These are phyloP conservation scores for Sisyra nigra DNA, from an alignment of 2,888 invertebrate species.

Conservation along the genomic window DNA sequence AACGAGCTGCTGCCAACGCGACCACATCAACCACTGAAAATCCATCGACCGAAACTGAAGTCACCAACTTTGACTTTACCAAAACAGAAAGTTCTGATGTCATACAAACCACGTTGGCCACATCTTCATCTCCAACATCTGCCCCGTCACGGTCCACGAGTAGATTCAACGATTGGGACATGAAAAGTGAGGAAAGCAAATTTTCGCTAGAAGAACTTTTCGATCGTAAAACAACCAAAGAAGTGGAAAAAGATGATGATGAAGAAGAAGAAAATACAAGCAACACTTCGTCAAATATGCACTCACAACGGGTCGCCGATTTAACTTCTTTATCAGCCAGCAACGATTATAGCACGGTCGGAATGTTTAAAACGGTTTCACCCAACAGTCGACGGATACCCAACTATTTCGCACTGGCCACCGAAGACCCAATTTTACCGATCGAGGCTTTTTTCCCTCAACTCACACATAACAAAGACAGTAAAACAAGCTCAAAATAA, in stretches of 20 bases:
- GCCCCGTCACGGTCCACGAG: not conserved
- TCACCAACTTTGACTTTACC: slow-evolving; percentile 13
- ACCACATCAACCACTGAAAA: slow-evolving; percentile 1
- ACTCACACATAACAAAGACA: slow-evolving; percentile 41
- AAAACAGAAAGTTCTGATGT: slow-evolving; percentile 9
- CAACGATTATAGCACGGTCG: slow-evolving; percentile 53
- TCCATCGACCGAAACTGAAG: slow-evolving; percentile 4
- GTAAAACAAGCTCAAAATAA: slow-evolving; percentile 3
- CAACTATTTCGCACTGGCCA: slow-evolving; percentile 55
- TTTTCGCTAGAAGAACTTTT: slow-evolving; percentile 9
- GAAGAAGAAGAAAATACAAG: slow-evolving; percentile 18
- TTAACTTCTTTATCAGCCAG: slow-evolving; percentile 50
- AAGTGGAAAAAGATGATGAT: slow-evolving; percentile 20
- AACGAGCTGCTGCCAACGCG: slow-evolving; percentile 14
- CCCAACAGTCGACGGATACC: slow-evolving; percentile 44
- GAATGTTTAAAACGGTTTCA: slow-evolving; percentile 51
- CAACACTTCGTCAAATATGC: slow-evolving; percentile 29
- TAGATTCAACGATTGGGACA: not conserved
- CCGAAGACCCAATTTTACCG: slow-evolving; percentile 64
- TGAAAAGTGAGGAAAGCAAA: slow-evolving; percentile 11
- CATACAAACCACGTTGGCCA: slow-evolving; percentile 7
- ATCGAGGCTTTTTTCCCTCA: slow-evolving; percentile 70
- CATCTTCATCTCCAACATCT: slow-evolving; percentile 7
- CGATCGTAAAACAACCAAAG: slow-evolving; percentile 16
- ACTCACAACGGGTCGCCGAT: slow-evolving; percentile 54